Percentiles rank a stretch among this genome's conserved stretches.
Conservation (phyloP, 2,113 vertebrate genomes). For the Antigone vipio region DNA sequence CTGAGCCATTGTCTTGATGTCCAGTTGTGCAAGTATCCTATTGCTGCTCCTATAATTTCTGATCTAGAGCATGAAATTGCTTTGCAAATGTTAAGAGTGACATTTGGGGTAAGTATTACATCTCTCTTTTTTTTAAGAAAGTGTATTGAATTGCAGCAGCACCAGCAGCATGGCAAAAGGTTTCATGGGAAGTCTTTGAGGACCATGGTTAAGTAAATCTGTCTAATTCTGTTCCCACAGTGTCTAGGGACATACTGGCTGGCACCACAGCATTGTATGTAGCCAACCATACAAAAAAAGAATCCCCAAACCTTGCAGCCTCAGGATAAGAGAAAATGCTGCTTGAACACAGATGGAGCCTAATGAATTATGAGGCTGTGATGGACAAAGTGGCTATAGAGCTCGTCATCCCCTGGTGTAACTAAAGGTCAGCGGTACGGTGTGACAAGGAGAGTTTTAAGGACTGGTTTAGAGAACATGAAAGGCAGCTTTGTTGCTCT, state of each 20-base stretch:
- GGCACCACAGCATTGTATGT: neutral
- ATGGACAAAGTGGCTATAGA: neutral
- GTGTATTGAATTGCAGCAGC: neutral
- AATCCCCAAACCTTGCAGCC: neutral
- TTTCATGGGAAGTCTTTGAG: neutral
- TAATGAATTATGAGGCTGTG: neutral
- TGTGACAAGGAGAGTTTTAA: neutral
- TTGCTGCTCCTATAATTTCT: neutral
- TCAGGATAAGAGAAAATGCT: neutral
- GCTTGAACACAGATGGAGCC: neutral
- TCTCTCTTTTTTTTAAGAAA: neutral
- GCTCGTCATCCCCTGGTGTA: neutral
- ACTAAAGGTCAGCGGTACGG: neutral
- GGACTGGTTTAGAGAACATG: neutral
- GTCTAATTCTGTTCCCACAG: neutral
- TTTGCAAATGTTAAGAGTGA: neutral
- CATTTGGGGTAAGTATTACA: neutral
- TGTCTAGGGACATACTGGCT: neutral
- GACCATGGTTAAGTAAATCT: neutral
- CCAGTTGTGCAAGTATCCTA: neutral
- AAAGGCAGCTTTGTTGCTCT: neutral
- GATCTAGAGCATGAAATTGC: neutral
- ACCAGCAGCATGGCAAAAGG: neutral
- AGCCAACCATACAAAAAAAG: neutral
- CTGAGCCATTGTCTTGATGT: neutral